Base-by-base conservation (phyloP, 2,113 vertebrate species). In the Pomatostomus ruficeps region DNA sequence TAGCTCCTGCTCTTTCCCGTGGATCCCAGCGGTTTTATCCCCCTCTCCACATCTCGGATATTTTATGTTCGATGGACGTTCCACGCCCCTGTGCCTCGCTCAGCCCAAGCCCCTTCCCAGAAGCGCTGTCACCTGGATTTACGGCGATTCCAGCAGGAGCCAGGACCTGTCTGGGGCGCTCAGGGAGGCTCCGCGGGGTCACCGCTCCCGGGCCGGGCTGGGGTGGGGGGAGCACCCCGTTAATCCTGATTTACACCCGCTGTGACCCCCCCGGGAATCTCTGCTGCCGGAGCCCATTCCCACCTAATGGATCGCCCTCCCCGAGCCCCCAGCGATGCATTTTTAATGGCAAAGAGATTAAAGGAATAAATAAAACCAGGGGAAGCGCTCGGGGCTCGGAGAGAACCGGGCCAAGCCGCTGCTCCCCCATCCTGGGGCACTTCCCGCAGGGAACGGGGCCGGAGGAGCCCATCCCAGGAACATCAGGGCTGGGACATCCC, bases 331-430 rank as follows among this genome's bases (percentile, higher is more conserved):
- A 23, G 23, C 0, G 1, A 46, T 71, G 74, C 67, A 62, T 89
- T 96, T 94, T 94, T 93, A 92, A 93, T 80, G 49, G 18, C 11
- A 74, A 93, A 80, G 6, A 66, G 81, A 95, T 96, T 75, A 96
- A 95, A 93, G 85, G 36, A 72, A 93, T 94, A 91, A 96, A 88
- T 72, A 85, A 77, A 92, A 52, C 0, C 31, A 21, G 14, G n/a
- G 26, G 24, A 79, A 82, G 78, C 14, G 40, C 80, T 14, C 1
- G 7, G 54, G 26, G 38, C 48, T 0, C 1, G 12, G 9, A 46
- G 70, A 2, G 3, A 10, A 20, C 4, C 0, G 0, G 36, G 70
- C 29, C 79, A n/a, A 25, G 81, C 29, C 4, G 52, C 45, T 38
- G 57, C 59, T 35, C 29, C 23, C 61, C 38, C 1, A 9, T 24